A percentile compares a stretch with the other conserved stretches of the same genome.
These are phyloP conservation scores for Oncorhynchus masou DNA, from an alignment of 2,113 vertebrate genomes.

Conservation along the genomic window DNA sequence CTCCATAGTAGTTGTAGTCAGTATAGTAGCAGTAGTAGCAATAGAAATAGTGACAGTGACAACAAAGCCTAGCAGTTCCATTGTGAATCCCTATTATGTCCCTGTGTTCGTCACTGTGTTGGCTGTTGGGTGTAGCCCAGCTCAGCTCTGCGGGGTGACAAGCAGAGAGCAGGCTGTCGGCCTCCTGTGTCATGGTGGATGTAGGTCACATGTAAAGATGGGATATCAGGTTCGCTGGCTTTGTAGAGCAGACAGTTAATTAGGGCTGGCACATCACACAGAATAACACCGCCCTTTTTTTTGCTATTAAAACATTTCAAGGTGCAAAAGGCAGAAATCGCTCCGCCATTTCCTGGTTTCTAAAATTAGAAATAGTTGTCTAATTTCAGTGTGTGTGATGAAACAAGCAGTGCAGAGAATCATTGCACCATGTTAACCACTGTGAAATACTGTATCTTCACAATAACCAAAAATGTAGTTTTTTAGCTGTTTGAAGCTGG, in stretches of 20 bases:
- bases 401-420: too few species aligned
- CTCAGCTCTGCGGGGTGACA: neutral
- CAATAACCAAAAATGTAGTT: too few species aligned
- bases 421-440: too few species aligned
- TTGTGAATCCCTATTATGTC: neutral
- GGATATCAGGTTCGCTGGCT: slow-evolving; percentile 22
- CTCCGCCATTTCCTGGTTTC: too few species aligned
- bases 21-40: neutral
- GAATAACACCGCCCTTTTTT: slow-evolving; percentile 1
- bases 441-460: too few species aligned
- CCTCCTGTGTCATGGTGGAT: slow-evolving; percentile 19
- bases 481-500: too few species aligned
- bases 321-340: too few species aligned
- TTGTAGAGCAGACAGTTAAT: slow-evolving; percentile 22
- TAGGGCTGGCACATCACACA: slow-evolving; percentile 15
- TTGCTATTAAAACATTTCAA: neutral
- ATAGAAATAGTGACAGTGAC: neutral
- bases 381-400: too few species aligned
- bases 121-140: neutral
- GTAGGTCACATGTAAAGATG: slow-evolving; percentile 40
- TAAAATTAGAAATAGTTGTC: too few species aligned
- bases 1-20: too few species aligned
- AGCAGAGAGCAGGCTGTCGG: neutral
- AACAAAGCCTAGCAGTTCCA: neutral
- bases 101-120: neutral